Conservation (phyloP, 92 coral and sea anemone genomes). For the Parazoanthus darwini region DNA sequence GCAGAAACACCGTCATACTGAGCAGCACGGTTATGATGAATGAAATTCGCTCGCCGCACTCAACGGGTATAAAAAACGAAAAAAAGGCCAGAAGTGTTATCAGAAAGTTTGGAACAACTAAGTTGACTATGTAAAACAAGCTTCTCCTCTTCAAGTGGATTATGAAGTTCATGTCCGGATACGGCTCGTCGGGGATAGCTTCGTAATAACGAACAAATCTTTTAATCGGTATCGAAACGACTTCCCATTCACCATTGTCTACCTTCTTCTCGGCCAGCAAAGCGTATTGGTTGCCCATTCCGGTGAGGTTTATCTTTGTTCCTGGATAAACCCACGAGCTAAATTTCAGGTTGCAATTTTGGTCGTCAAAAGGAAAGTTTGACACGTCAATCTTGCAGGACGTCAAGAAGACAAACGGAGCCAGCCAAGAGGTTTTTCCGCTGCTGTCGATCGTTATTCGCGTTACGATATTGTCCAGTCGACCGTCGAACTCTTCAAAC, state of each 20-base stretch:
- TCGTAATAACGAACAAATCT: constrained; percentile 43
- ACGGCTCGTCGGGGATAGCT: constrained; percentile 47
- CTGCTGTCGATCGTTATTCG: constrained; percentile 43
- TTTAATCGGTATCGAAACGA: constrained; percentile 39
- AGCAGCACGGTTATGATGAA: constrained; percentile 65
- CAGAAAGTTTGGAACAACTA: constrained; percentile 59
- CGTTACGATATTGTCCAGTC: constrained; percentile 54
- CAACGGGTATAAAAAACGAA: constrained; percentile 69
- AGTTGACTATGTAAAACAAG: constrained; percentile 57
- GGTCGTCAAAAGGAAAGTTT: constrained; percentile 62
- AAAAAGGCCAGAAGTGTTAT: constrained; percentile 65
- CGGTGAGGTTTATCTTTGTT: constrained; percentile 45
- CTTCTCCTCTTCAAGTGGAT: constrained; percentile 59
- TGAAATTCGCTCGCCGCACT: constrained; percentile 66
- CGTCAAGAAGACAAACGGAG: constrained; percentile 57
- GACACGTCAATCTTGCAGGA: constrained; percentile 64
- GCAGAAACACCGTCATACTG: constrained; percentile 67
- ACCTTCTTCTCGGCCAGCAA: constrained; percentile 50
- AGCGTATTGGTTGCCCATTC: constrained; percentile 47
- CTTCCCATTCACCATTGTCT: constrained; percentile 65
- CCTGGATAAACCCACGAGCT: constrained; percentile 64
- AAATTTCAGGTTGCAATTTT: constrained; percentile 51
- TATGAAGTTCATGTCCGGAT: constrained; percentile 53
- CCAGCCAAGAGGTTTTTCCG: constrained; percentile 46
- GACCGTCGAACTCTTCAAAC: constrained; percentile 56